Percentiles rank a stretch among this genome's conserved stretches.
Evolutionary conservation across 2,888 invertebrate genomes (phyloP).

Genomic region (Lordiphosa andalusiaca): DNA sequence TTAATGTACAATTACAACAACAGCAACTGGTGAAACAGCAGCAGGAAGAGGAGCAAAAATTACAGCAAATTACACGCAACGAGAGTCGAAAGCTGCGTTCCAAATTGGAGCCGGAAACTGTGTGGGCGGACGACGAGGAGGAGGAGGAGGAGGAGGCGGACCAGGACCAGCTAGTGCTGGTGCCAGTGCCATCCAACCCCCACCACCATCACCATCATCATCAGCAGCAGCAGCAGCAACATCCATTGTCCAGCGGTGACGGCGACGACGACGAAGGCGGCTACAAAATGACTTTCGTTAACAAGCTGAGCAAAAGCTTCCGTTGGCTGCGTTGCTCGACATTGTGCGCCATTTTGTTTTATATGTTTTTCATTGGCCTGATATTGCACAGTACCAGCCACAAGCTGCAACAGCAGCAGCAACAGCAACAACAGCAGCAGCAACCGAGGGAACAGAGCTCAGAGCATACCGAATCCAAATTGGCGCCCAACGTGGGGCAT

Average conservation of each 20-base stretch:
- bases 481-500: slow-evolving; percentile 40
- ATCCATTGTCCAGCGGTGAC: slow-evolving; percentile 15
- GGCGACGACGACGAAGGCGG: slow-evolving; percentile 25
- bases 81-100: slow-evolving; percentile 36
- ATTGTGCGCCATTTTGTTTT: slow-evolving; percentile 82
- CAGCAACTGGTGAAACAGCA: slow-evolving; percentile 22
- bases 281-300: slow-evolving; percentile 76
- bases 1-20: slow-evolving; percentile 70
- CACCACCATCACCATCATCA: slow-evolving; percentile 15
- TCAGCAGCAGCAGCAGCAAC: slow-evolving; percentile 19
- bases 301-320: slow-evolving; percentile 77
- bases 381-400: slow-evolving; percentile 81
- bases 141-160: slow-evolving; percentile 18
- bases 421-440: slow-evolving; percentile 36
- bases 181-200: slow-evolving; percentile 38
- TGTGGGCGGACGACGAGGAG: slow-evolving; percentile 28
- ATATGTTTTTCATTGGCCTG: slow-evolving; percentile 82
- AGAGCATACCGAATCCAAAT: slow-evolving; percentile 33
- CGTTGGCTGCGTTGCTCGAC: slow-evolving; percentile 82
- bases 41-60: slow-evolving; percentile 39
- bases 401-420: slow-evolving; percentile 69
- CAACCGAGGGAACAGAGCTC: slow-evolving; percentile 29
- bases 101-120: slow-evolving; percentile 39
- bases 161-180: slow-evolving; percentile 30
- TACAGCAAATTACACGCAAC: slow-evolving; percentile 60